These are phyloP conservation scores for Spheniscus mendiculus DNA, from an alignment of 2,113 vertebrate genomes.

Conservation along the genomic window DNA sequence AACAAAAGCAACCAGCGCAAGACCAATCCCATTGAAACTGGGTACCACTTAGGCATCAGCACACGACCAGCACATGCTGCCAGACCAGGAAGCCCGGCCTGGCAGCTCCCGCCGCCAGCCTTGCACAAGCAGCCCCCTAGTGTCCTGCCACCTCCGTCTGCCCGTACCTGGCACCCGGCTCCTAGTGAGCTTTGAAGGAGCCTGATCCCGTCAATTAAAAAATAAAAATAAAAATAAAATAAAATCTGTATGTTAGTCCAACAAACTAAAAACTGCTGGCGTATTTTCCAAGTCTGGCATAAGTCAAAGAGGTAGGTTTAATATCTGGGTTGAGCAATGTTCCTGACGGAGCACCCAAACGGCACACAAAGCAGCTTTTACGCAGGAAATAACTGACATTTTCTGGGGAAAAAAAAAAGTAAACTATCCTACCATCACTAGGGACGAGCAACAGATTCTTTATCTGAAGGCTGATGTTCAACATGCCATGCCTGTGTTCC, in stretches of 20 bases:
- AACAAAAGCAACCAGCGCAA: background rate
- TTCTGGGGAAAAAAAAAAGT: background rate
- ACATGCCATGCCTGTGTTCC: background rate
- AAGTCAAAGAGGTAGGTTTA: background rate
- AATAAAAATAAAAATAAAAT: background rate
- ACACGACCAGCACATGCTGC: rapidly evolving
- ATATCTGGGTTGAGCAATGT: rapidly evolving
- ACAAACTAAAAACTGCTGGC: background rate
- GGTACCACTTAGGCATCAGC: rapidly evolving
- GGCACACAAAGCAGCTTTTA: background rate
- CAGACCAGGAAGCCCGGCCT: background rate
- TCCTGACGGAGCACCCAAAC: background rate
- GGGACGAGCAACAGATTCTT: background rate
- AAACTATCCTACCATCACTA: background rate
- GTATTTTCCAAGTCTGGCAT: background rate
- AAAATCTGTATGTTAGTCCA: background rate
- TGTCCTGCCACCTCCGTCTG: background rate
- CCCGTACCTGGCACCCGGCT: rapidly evolving
- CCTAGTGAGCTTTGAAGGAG: background rate
- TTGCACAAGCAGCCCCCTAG: background rate
- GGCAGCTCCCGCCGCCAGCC: background rate
- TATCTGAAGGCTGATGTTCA: background rate
- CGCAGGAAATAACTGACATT: background rate
- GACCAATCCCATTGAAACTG: background rate
- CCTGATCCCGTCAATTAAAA: background rate